These are phyloP conservation scores for Charina bottae DNA, from an alignment of 2,113 vertebrate genomes.

Conservation along the genomic window DNA sequence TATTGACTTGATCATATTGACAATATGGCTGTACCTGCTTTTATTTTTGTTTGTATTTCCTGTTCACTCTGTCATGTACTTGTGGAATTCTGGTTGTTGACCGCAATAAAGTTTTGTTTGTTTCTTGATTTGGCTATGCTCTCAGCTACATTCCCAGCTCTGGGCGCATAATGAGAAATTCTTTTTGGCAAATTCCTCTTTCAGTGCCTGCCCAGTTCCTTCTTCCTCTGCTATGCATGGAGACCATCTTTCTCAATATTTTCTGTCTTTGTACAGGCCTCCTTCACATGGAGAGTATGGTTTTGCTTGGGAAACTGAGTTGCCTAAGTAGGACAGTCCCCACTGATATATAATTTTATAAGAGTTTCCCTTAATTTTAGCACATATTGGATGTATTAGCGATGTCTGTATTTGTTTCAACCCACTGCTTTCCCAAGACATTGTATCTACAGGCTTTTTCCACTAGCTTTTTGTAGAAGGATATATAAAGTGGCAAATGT, in stretches of 20 bases:
- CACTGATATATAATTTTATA: background rate
- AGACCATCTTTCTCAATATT: background rate
- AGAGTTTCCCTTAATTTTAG: slow-evolving; percentile 16
- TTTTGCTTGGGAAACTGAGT: background rate
- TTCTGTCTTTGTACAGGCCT: background rate
- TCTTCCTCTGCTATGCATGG: background rate
- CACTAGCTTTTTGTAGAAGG: slow-evolving; percentile 18
- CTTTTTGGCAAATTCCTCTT: background rate
- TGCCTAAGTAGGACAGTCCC: background rate
- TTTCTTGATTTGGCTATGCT: background rate
- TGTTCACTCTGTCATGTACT: background rate
- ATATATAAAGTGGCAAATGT: slow-evolving; percentile 9
- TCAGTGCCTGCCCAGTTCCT: background rate
- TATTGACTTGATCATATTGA: background rate
- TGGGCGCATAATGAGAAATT: background rate
- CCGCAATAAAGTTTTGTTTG: background rate
- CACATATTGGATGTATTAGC: slow-evolving; percentile 20
- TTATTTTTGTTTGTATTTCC: background rate
- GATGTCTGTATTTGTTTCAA: slow-evolving; percentile 9
- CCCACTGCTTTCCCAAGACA: background rate
- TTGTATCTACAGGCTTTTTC: slow-evolving; percentile 28
- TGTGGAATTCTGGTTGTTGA: slow-evolving; percentile 3
- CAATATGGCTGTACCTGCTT: background rate
- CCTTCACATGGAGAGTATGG: background rate
- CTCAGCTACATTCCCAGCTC: background rate